Evolutionary conservation across 2,113 vertebrate genomes (phyloP).

Genomic region (Alethe diademata): DNA sequence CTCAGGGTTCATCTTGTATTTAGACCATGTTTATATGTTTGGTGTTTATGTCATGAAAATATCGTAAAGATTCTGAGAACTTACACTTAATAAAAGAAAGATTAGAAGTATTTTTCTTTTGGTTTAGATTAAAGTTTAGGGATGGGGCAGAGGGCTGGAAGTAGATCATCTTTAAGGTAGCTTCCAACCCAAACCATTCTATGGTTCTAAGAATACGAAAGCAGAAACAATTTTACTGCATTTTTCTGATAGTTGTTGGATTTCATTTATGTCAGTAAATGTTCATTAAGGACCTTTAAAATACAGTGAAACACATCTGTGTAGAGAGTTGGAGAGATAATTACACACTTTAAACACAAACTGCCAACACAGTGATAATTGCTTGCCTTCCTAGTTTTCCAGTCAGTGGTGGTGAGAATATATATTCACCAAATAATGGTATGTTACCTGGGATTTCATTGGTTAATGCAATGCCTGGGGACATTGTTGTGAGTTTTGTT

Average conservation of each 20-base stretch:
- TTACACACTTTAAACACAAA: constrained; percentile 34
- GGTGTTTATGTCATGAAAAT: neutral
- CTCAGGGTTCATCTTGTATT: neutral
- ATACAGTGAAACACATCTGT: neutral
- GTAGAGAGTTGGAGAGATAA: constrained; percentile 9
- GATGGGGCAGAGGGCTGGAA: neutral
- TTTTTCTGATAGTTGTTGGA: neutral
- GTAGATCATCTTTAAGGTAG: neutral
- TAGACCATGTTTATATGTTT: neutral
- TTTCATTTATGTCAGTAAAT: neutral
- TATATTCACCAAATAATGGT: neutral
- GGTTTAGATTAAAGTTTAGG: neutral
- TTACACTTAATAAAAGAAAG: neutral
- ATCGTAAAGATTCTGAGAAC: neutral
- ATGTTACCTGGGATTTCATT: neutral
- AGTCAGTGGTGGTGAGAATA: neutral
- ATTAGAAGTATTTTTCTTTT: neutral
- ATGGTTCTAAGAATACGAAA: neutral
- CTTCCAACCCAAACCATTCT: neutral
- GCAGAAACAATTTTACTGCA: neutral
- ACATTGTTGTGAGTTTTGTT: neutral
- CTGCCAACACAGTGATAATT: constrained; percentile 42
- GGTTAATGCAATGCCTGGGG: neutral
- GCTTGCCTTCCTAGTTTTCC: neutral
- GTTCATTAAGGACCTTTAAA: constrained; percentile 17